Evolutionary conservation across 2,113 vertebrate species (phyloP).

Genomic region (Chitala chitala): DNA sequence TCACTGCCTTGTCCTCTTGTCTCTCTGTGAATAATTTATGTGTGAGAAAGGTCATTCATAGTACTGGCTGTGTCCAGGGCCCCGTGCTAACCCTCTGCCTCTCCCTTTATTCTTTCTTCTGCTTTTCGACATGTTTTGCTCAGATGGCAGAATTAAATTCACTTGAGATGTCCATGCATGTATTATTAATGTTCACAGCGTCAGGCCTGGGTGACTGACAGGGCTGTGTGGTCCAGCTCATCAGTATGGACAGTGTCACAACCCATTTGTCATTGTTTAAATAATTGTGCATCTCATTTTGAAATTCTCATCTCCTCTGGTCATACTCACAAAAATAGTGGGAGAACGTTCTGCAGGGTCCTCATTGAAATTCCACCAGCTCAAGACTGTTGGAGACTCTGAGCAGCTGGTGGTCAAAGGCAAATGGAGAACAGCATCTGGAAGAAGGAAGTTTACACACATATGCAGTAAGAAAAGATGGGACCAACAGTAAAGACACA

Average conservation of each 20-base stretch:
- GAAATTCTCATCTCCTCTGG: neutral
- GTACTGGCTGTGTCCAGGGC: neutral
- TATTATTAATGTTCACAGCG: slow-evolving; percentile 24
- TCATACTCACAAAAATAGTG: slow-evolving; percentile 50
- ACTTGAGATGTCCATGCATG: slow-evolving; percentile 14
- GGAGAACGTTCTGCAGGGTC: slow-evolving; percentile 44
- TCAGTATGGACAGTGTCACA: neutral
- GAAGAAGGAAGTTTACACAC: too few relatives aligned
- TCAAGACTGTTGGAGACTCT: too few relatives aligned
- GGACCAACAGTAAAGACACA: too few relatives aligned
- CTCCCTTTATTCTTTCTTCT: neutral
- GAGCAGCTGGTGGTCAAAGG: too few relatives aligned
- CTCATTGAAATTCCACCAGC: slow-evolving; percentile 38
- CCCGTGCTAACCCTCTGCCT: neutral
- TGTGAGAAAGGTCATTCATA: neutral
- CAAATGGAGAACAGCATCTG: too few relatives aligned
- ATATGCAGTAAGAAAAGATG: too few relatives aligned
- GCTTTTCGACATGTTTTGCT: slow-evolving; percentile 11
- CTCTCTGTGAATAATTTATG: slow-evolving; percentile 23
- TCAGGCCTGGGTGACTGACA: neutral
- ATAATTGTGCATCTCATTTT: neutral
- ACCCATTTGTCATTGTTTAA: neutral
- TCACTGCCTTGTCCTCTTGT: neutral
- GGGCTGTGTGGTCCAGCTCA: neutral
- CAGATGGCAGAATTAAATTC: slow-evolving; percentile 20